Evolutionary conservation across 2,113 vertebrate species (phyloP), one percentile per base, ranked within the genome.

Genomic region (Platycercus adscitus): DNA sequence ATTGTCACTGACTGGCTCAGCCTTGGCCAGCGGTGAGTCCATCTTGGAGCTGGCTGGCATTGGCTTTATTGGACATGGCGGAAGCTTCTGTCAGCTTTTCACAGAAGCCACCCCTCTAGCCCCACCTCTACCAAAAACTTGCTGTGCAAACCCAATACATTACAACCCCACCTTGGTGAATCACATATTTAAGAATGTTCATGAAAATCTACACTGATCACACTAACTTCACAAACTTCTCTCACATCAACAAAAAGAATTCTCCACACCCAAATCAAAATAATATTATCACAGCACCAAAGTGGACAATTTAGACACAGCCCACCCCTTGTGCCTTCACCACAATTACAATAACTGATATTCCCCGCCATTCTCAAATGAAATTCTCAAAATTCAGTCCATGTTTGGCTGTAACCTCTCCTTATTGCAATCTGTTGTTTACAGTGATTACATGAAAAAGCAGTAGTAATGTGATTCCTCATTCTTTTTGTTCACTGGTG

Each of bases 1-100:
- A 43, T 20, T 2, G 0, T 29, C 1, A 0, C 15, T 49, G 24
- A 26, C 35, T n/a, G 44, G 10, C 28, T 49, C 7, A 1, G 49
- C 41, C 50, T 64, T 43, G 49, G 13, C 56, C 47, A 63, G 15
- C 2, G 1, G 43, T 0, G 1, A 35, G 16, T 64, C 41, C 6
- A 1, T 64, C 24, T 46, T 55, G 56, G 43, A 80, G 56, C 29
- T 6, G 9, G 6, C 11, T 80, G 66, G 10, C 50, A 20, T 25
- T 64, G 41, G 19, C 13, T 56, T 17, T 47, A 6, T 64, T 1
- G 0, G 37, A 26, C 35, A 6, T 5, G 7, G 13, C 23, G 7
- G 16, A 55, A 64, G 26, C 50, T 73, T 64, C 47, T 14, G 25
- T 26, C 31, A 43, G 20, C 31, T 78, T 61, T 46, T 69, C 31